A percentile compares a stretch with the other conserved stretches of the same genome.
Evolutionary conservation across 2,113 vertebrate genomes (phyloP).

Genomic region (Myotis yumanensis): DNA sequence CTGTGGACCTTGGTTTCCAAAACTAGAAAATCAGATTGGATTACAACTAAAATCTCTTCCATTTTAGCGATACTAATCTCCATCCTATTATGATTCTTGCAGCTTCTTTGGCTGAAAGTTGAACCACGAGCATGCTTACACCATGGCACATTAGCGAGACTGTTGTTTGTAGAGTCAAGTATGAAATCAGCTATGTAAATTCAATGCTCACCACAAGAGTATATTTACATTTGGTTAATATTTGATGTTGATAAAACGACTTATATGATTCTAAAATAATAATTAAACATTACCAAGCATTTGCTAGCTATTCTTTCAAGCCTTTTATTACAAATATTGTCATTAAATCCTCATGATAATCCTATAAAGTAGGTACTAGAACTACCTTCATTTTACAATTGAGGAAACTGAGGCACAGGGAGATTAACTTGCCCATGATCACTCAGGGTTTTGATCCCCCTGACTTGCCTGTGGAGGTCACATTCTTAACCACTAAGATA

Average conservation of each 20-base stretch:
- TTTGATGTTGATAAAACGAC: not conserved
- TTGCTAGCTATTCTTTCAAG: not conserved
- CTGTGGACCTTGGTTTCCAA: not conserved
- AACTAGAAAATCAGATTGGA: not conserved
- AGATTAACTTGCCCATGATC: not conserved
- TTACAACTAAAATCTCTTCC: slow-evolving; percentile 13
- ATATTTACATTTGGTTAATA: not conserved
- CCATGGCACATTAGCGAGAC: not conserved
- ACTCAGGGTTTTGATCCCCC: not conserved
- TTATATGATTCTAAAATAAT: not conserved
- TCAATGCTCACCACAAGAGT: not conserved
- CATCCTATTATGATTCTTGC: not conserved
- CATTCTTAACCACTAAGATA: slow-evolving; percentile 33
- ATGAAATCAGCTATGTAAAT: slow-evolving; percentile 24
- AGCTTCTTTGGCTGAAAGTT: not conserved
- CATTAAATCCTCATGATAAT: slow-evolving; percentile 25
- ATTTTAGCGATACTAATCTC: not conserved
- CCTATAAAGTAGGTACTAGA: not conserved
- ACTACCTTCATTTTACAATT: not conserved
- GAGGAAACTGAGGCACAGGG: not conserved
- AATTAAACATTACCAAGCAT: not conserved
- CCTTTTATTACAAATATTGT: not conserved
- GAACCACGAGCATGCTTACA: not conserved
- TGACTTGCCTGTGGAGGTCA: not conserved
- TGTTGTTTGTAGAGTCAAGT: not conserved